phyloP scores from a whole-genome alignment of 2,113 vertebrate genomes.

The Notechis scutatus region DNA sequence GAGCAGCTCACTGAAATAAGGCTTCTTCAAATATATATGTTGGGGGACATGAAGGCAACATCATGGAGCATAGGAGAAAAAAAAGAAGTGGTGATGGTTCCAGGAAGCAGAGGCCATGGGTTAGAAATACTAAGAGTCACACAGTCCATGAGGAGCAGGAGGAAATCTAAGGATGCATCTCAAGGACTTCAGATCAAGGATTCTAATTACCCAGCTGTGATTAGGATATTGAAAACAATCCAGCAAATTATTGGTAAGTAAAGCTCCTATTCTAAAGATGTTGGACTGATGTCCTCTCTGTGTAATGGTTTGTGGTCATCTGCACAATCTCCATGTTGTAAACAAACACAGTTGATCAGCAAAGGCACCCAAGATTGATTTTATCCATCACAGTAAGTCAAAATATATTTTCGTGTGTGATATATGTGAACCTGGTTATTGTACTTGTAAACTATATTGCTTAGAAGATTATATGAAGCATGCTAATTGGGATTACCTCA shows the following conservation, averaged over 20 bases:
- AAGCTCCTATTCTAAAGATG: not conserved
- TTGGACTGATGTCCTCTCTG: not conserved
- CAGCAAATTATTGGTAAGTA: not conserved
- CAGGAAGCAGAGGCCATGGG: not conserved
- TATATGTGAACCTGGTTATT: not conserved
- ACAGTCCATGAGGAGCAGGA: not conserved
- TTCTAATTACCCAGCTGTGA: too few species aligned
- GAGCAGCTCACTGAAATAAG: not conserved
- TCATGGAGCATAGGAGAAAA: not conserved
- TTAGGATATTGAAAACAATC: not conserved
- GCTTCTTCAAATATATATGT: not conserved
- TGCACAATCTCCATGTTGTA: not conserved
- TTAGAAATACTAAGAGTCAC: not conserved
- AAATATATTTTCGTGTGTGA: not conserved
- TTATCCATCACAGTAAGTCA: not conserved
- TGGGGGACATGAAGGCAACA: not conserved
- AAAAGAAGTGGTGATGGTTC: not conserved
- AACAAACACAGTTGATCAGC: not conserved
- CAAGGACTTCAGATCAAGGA: not conserved
- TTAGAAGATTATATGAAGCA: not conserved
- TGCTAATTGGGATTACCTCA: not conserved
- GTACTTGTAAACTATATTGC: not conserved
- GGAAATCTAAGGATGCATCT: not conserved
- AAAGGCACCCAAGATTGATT: not conserved
- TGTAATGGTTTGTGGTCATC: not conserved